phyloP scores from a whole-genome alignment of 2,113 vertebrate genomes.

The Apaloderma vittatum region DNA sequence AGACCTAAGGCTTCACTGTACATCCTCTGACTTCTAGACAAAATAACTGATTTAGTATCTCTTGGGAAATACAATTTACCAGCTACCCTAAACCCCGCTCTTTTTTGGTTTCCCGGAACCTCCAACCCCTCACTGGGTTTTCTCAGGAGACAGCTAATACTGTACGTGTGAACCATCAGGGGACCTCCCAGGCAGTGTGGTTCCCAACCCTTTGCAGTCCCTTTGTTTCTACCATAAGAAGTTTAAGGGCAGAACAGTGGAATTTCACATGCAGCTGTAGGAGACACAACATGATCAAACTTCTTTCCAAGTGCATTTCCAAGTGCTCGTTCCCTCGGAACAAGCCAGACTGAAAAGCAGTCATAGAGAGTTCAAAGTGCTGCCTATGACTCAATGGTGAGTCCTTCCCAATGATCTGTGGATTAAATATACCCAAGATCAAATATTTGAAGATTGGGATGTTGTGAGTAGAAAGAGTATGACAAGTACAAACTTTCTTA shows the following conservation, averaged over 20 bases:
- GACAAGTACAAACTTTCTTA: background rate
- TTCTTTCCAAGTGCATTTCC: background rate
- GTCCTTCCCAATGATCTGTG: background rate
- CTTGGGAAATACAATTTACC: background rate
- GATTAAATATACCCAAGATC: background rate
- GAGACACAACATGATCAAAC: rapidly evolving
- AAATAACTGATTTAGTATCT: background rate
- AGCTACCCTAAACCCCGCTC: background rate
- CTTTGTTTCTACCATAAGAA: background rate
- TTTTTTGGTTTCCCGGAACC: background rate
- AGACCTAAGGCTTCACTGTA: background rate
- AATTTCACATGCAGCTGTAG: background rate
- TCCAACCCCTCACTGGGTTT: background rate
- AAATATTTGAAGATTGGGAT: background rate
- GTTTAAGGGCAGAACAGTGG: background rate
- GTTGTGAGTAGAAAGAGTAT: background rate
- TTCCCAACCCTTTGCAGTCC: background rate
- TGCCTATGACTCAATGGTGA: background rate
- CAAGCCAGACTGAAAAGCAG: background rate
- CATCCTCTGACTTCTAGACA: background rate
- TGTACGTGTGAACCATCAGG: rapidly evolving
- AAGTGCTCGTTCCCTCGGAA: background rate
- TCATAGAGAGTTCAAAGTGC: background rate
- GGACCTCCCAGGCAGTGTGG: background rate
- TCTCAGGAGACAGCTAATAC: background rate